These are phyloP conservation scores for Dasypus novemcinctus DNA, from an alignment of 2,113 vertebrate species.

Conservation along the genomic window DNA sequence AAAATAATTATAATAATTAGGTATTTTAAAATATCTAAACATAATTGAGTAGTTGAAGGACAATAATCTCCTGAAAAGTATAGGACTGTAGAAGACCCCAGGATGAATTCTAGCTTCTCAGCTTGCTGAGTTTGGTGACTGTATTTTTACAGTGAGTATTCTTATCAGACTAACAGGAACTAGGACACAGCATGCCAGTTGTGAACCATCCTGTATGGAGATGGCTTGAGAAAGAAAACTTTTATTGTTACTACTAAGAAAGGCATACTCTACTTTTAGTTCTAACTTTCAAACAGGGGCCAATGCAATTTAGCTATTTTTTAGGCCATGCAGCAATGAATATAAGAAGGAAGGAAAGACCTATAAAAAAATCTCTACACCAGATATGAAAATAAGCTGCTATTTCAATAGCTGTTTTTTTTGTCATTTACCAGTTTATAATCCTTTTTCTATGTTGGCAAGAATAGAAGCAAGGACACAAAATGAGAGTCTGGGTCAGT, in stretches of 20 bases:
- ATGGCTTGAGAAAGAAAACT: conserved; percentile 41
- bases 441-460: neutral
- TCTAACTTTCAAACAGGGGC: conserved; percentile 21
- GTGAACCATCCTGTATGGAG: neutral
- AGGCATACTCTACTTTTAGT: conserved; percentile 21
- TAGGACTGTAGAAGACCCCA: neutral
- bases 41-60: neutral
- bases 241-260: conserved; percentile 54
- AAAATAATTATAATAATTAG: neutral
- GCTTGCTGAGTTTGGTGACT: conserved; percentile 26
- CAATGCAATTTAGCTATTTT: conserved; percentile 47
- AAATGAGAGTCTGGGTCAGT: conserved; percentile 8
- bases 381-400: neutral
- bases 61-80: neutral
- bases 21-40: neutral
- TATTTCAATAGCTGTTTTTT: neutral
- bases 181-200: conserved; percentile 43
- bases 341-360: neutral
- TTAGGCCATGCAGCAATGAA: neutral
- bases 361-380: neutral
- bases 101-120: neutral
- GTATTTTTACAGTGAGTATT: conserved; percentile 41
- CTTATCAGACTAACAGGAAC: conserved; percentile 47
- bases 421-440: conserved; percentile 35
- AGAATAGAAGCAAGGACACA: neutral